These are phyloP conservation scores for Willowsia nigromaculata DNA, from an alignment of 2,888 invertebrate species.

Conservation along the genomic window DNA sequence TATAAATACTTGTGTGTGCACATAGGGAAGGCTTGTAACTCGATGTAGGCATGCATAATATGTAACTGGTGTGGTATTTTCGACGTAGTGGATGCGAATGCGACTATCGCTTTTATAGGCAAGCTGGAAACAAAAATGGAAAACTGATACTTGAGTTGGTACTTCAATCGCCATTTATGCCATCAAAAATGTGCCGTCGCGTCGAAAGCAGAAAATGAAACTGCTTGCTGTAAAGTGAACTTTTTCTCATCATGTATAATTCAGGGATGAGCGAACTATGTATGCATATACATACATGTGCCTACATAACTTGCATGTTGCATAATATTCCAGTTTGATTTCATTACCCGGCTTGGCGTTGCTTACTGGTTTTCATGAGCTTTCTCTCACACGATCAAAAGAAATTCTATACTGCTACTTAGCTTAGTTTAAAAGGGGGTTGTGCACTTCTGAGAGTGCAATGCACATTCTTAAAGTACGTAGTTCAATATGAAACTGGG, in stretches of 20 bases:
- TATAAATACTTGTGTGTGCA: too few relatives aligned
- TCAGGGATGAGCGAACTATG: background rate
- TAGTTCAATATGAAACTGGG: too few relatives aligned
- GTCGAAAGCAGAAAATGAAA: background rate
- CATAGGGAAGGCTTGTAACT: too few relatives aligned
- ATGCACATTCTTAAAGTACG: too few relatives aligned
- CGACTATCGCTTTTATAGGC: background rate
- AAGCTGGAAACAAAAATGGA: background rate
- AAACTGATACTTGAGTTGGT: background rate
- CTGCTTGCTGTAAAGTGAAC: background rate
- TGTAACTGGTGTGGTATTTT: too few relatives aligned
- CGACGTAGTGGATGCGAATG: too few relatives aligned
- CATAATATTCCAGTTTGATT: conserved; percentile 27
- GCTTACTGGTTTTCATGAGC: background rate
- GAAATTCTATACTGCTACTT: too few relatives aligned
- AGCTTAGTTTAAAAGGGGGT: too few relatives aligned
- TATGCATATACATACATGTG: too few relatives aligned
- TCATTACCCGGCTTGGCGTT: background rate
- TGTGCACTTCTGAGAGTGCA: too few relatives aligned
- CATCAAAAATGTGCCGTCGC: conserved; percentile 18
- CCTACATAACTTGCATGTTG: background rate
- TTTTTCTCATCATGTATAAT: conserved; percentile 45
- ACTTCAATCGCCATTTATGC: background rate
- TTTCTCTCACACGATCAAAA: background rate
- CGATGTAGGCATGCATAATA: too few relatives aligned